Evolutionary conservation across 2,113 vertebrate genomes (phyloP).

Genomic region (Hippocampus comes): DNA sequence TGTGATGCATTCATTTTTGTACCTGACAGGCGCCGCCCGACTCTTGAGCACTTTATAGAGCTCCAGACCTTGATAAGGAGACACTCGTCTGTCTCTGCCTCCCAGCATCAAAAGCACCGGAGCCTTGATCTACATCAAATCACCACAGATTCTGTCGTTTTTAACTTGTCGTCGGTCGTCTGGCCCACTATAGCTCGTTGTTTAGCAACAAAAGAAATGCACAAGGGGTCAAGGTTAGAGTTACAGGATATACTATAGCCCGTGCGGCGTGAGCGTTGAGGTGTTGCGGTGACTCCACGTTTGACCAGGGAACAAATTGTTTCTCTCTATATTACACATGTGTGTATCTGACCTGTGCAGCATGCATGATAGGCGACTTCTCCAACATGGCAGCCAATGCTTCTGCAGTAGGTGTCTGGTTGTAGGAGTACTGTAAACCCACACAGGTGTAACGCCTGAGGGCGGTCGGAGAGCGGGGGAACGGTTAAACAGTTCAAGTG

Average conservation of each 20-base stretch:
- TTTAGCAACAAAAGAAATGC: no score
- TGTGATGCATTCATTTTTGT: neutral
- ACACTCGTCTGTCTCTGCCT: conserved; percentile 75
- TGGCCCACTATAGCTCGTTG: no score
- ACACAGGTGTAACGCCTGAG: conserved; percentile 76
- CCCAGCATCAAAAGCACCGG: conserved; percentile 78
- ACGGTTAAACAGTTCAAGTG: neutral
- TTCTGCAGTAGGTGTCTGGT: conserved; percentile 69
- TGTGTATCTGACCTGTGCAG: conserved; percentile 61
- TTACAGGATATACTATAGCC: no score
- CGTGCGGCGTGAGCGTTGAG: no score
- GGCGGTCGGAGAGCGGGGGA: neutral
- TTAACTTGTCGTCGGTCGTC: neutral
- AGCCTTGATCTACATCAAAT: conserved; percentile 65
- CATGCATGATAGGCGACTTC: conserved; percentile 74
- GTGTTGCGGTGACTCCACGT: no score
- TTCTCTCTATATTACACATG: no score
- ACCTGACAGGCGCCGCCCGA: conserved; percentile 70
- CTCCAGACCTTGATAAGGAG: conserved; percentile 79
- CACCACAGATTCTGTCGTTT: neutral
- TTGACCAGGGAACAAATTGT: no score
- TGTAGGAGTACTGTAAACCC: conserved; percentile 74
- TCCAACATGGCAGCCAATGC: conserved; percentile 75
- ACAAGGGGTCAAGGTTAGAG: no score
- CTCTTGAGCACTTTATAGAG: conserved; percentile 78